Conservation (phyloP, 2,113 vertebrate genomes). For the Neolamprologus modestus region DNA sequence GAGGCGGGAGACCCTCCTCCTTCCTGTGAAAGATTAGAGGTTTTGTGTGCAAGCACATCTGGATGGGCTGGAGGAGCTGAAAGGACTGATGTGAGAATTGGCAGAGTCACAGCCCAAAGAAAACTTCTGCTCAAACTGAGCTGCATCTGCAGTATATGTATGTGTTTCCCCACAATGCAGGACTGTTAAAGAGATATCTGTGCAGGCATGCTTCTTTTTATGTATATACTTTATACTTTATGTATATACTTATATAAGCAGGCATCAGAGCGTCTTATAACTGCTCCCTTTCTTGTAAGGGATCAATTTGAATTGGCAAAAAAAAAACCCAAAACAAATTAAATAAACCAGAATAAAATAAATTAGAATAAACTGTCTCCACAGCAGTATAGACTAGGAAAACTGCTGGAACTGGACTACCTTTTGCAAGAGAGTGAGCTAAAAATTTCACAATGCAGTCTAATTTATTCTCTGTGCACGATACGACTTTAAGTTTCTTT, state of each 20-base stretch:
- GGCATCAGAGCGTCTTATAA: not conserved
- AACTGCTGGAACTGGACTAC: not conserved
- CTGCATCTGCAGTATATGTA: not conserved
- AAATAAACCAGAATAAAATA: not conserved
- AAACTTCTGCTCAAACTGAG: not conserved
- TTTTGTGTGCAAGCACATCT: conserved; percentile 56
- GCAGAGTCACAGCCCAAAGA: not conserved
- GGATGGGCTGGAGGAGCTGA: conserved; percentile 42
- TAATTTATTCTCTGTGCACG: not conserved
- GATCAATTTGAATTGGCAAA: not conserved
- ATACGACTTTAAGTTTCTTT: not conserved
- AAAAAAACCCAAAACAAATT: accelerated
- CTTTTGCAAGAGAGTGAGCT: not conserved
- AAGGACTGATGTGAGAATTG: conserved; percentile 26
- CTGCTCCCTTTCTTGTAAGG: not conserved
- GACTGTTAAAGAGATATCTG: not conserved
- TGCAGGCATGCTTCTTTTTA: not conserved
- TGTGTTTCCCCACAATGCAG: not conserved
- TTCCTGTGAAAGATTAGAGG: conserved; percentile 69
- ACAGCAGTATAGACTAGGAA: not conserved
- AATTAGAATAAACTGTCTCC: not conserved
- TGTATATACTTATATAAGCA: not conserved
- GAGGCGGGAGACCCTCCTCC: conserved; percentile 30
- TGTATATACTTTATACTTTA: not conserved
- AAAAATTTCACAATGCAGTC: not conserved